Evolutionary conservation across 2,888 invertebrate genomes (phyloP).

Genomic region (Tuta absoluta): DNA sequence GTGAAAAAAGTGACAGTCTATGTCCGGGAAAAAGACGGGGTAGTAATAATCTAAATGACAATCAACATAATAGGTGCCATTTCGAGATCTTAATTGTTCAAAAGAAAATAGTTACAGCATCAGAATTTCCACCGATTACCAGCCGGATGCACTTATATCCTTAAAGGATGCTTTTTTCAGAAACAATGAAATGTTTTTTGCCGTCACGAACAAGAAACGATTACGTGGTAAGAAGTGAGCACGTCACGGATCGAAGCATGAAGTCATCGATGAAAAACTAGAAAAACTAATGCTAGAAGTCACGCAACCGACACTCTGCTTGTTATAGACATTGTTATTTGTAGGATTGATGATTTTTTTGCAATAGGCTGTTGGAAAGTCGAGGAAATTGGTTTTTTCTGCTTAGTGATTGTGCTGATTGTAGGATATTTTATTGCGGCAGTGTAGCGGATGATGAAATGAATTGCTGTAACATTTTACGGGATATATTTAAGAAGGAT

Average conservation of each 20-base stretch:
- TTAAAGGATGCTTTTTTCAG: constrained; percentile 40
- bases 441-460: not conserved
- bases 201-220: constrained; percentile 55
- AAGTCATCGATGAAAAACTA: constrained; percentile 42
- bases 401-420: not conserved
- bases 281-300: constrained; percentile 44
- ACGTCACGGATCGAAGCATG: not conserved
- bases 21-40: too few relatives aligned
- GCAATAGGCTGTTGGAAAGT: not conserved
- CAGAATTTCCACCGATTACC: constrained; percentile 41
- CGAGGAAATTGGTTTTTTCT: not conserved
- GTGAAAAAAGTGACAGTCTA: too few relatives aligned
- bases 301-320: constrained; percentile 50
- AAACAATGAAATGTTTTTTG: constrained; percentile 57
- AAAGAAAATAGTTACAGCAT: not conserved
- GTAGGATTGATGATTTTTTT: constrained; percentile 20
- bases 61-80: not conserved
- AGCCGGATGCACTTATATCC: constrained; percentile 58
- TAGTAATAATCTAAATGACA: too few relatives aligned
- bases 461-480: not conserved
- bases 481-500: not conserved
- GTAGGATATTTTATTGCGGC: not conserved
- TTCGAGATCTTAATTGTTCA: not conserved
- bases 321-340: constrained; percentile 36
- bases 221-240: constrained; percentile 46